Evolutionary conservation across 2,888 invertebrate species (phyloP), one percentile per base, ranked within the genome.

Genomic region (Hololepta plana): DNA sequence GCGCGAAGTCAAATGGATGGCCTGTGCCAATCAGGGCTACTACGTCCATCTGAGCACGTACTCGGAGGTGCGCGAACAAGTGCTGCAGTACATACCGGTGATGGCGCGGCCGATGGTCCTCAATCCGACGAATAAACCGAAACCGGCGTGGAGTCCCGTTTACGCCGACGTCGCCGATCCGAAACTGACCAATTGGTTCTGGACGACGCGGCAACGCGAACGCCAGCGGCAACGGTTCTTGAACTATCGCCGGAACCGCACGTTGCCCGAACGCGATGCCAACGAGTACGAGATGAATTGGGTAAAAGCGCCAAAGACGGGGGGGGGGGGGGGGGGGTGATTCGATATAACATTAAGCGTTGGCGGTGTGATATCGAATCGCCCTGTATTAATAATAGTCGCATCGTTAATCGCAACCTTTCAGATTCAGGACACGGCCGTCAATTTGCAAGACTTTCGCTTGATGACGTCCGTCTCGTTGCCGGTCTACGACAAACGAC

Each of bases 51-150:
- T 98, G 26, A 88, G 90, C 38, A 95, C 95, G 15, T 64, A 90
- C 47, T 91, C 96, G 0, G 98, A 98, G 60, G 96, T 96, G 19
- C 73, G 93, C 29, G 98, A 98, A 59, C 81, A 96, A 59, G 95
- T 55, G 2, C 59, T 96, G 42, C 85, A 93, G 51, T 98, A 98
- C 53, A 82, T 98, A 41, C 87, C 91, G 29, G 93, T 96, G 17
- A 76, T 98, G 72, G 93, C 95, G 12, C 65, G 95, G 32, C 95
- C 96, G 1, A 66, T 96, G 55, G 96, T 95, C 8, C 60, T 93
- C 37, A 75, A 77, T 38, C 64, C 77, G 25, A 72, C 72, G 32
- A 67, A 75, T 37, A 85, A 87, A 52, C 87, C 88, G 4, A 48
- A 51, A 24, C 79, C 85, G n/a, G 75, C 90, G 4, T 98, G 95